Conservation (phyloP, 30 jellyfish, hydroid and myxozoan species). For the Nemopilema nomurai region DNA sequence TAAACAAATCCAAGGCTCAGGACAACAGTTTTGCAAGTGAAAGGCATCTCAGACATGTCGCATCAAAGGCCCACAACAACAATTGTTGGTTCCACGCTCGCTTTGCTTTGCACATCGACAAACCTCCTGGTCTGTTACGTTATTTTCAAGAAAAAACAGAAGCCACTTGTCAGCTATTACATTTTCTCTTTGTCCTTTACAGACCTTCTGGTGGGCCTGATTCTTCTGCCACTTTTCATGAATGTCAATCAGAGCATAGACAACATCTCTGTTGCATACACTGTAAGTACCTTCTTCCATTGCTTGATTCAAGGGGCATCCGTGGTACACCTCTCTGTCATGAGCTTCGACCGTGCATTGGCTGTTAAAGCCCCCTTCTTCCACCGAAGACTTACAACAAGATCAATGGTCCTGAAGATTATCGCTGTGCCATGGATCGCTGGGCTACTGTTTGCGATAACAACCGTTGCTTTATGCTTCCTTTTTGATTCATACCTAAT, state of each 20-base stretch:
- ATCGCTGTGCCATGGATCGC: constrained; percentile 9
- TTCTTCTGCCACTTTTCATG: constrained; percentile 1
- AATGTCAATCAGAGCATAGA: background rate
- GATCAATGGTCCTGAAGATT: background rate
- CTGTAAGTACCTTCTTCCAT: no score
- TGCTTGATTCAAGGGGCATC: no score
- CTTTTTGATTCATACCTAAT: background rate
- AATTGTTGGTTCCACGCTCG: background rate
- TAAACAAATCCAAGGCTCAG: no score
- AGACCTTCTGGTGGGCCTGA: constrained; percentile 17
- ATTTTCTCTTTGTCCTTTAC: constrained; percentile 31
- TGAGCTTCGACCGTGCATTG: constrained; percentile 38
- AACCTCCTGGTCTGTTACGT: constrained; percentile 15
- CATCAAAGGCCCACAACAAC: no score
- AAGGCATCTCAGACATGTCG: no score
- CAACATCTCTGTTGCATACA: background rate
- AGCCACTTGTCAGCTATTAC: constrained; percentile 6
- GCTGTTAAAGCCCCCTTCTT: constrained; percentile 13
- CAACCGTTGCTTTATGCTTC: background rate
- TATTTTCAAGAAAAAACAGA: background rate
- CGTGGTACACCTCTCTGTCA: constrained; percentile 12
- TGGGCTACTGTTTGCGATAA: background rate
- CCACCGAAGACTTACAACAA: constrained; percentile 14
- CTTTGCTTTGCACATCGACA: constrained; percentile 4
- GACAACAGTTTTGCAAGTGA: no score